Conservation (phyloP, 2,888 invertebrate genomes). For the Ganaspis brasiliensis region DNA sequence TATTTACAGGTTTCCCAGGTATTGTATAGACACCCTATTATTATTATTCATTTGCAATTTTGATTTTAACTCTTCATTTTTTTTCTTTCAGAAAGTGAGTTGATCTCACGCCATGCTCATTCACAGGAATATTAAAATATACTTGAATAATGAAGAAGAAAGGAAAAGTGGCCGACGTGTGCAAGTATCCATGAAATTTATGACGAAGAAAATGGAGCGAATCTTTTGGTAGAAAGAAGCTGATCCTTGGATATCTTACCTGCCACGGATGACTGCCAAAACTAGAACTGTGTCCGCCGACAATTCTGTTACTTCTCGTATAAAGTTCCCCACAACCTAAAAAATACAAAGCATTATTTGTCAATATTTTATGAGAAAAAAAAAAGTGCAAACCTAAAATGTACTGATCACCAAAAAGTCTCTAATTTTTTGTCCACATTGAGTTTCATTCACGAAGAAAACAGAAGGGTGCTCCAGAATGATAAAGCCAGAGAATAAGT, state of each 20-base stretch:
- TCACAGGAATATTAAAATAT: conserved; percentile 1
- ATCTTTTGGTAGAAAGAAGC: conserved; percentile 13
- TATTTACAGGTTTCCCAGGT: too few species aligned
- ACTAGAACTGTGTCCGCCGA: conserved; percentile 94
- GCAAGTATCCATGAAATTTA: conserved; percentile 50
- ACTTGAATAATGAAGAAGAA: conserved; percentile 55
- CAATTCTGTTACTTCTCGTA: conserved; percentile 93
- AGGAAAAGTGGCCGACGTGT: conserved; percentile 47
- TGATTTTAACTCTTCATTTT: too few species aligned
- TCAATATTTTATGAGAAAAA: conserved; percentile 42
- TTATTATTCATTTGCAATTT: too few species aligned
- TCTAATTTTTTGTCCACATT: neutral
- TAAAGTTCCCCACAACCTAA: conserved; percentile 95
- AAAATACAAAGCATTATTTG: conserved; percentile 71
- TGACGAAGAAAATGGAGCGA: conserved; percentile 27
- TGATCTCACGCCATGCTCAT: neutral
- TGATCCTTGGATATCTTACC: conserved; percentile 73
- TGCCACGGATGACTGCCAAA: conserved; percentile 98
- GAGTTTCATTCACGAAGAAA: neutral
- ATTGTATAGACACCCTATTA: too few species aligned
- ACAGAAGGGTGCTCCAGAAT: neutral
- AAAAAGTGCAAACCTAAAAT: neutral
- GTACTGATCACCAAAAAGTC: too few species aligned
- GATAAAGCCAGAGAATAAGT: conserved; percentile 8
- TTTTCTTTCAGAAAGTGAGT: neutral